Base-by-base conservation (phyloP, 1,140 invertebrate species). In the Drosophila dunni region DNA sequence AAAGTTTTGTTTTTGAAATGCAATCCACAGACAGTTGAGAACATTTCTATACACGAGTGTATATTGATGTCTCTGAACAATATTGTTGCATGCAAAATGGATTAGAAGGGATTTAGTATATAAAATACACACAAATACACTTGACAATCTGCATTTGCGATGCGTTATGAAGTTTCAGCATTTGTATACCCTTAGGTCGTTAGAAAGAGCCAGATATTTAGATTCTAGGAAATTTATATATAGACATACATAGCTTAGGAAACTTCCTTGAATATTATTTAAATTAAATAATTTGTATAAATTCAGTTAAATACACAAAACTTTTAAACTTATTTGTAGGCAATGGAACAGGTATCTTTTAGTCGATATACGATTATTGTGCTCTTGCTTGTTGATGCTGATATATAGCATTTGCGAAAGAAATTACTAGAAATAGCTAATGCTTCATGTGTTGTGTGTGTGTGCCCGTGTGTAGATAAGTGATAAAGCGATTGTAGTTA, bases 11-110 rank as follows among this genome's bases (percentile, higher is more conserved):
- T 73, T 72, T 17, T 33, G 34, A 46, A 75, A 62, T 64, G 38
- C 63, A 67, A 79, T 77, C n/a, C 46, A 58, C 42, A 56, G 61
- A 42, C 42, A 66, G 57, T 29, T 56, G 57, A 64, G 56, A 66
- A 76, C 17, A 83, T 66, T 83, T 72, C 72, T 84, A 66, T 66
- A 67, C 68, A 42, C 45, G 40, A 15, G 67, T 33, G 51, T 45
- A 33, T 40, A 51, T 68, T 38, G 63, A 61, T 62, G 38, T 63
- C 60, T 67, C 78, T 61, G 54, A 82, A 82, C 78, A 79, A 75
- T 70, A 79, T 78, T 76, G 61, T 79, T 66, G 63, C 78, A 66
- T 58, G 48, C 60, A 69, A 60, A 80, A 65, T 70, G 79, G 71
- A 73, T 78, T 75, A 62, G 75, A 71, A 71, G 58, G 58, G 38